Evolutionary conservation across 2,888 invertebrate genomes (phyloP).

Genomic region (Euplexia lucipara): DNA sequence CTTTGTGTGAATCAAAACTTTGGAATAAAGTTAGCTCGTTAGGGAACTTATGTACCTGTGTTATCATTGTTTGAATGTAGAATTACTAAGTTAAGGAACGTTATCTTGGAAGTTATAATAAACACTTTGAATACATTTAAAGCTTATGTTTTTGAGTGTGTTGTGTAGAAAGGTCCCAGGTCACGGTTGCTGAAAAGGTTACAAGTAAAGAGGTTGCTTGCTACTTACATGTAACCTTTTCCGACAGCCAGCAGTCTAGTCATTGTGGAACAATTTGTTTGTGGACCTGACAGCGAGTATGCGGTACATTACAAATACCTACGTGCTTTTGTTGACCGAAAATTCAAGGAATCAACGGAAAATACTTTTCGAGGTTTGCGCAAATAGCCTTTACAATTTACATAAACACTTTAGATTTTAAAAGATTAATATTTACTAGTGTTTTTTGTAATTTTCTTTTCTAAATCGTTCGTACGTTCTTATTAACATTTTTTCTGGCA

Average conservation of each 20-base stretch:
- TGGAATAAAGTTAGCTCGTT: not conserved
- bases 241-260: conserved; percentile 14
- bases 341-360: not conserved
- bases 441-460: too few species aligned
- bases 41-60: not conserved
- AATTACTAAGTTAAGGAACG: not conserved
- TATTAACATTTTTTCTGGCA: too few species aligned
- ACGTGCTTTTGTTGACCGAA: conserved; percentile 2
- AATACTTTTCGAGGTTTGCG: too few species aligned
- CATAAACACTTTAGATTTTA: too few species aligned
- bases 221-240: conserved; percentile 4
- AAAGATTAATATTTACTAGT: too few species aligned
- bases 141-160: not conserved
- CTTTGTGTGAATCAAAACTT: not conserved
- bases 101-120: not conserved
- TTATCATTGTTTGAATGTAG: not conserved
- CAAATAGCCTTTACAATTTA: too few species aligned
- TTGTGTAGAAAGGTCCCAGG: not conserved
- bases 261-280: conserved; percentile 34
- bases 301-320: not conserved
- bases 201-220: conserved; percentile 1
- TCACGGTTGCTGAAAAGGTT: conserved; percentile 3
- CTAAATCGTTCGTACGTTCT: too few species aligned
- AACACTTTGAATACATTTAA: not conserved
- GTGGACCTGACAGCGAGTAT: conserved; percentile 14